Evolutionary conservation across 2,113 vertebrate species (phyloP).

Genomic region (Turdus rufiventris): DNA sequence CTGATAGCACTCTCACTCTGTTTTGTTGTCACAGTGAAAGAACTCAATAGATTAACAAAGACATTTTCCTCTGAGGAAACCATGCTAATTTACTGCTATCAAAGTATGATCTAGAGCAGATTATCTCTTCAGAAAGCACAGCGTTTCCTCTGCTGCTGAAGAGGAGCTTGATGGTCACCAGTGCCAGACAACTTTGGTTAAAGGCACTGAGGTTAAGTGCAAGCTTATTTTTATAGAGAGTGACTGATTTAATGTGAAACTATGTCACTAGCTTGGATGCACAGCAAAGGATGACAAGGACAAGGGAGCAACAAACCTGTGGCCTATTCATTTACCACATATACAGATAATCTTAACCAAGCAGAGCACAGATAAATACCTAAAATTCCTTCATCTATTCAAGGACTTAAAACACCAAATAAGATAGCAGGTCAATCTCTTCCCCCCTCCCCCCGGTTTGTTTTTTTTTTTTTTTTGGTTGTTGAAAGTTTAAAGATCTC

Average conservation of each 20-base stretch:
- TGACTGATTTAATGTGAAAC: neutral
- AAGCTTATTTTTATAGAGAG: neutral
- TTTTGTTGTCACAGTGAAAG: constrained; percentile 17
- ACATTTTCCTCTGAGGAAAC: neutral
- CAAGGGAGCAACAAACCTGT: neutral
- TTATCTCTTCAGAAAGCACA: neutral
- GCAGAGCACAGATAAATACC: neutral
- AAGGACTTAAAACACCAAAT: neutral
- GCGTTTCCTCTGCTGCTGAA: neutral
- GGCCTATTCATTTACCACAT: neutral
- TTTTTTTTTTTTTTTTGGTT: neutral
- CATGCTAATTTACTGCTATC: constrained; percentile 19
- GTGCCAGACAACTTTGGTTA: neutral
- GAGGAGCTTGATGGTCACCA: neutral
- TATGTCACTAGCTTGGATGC: neutral
- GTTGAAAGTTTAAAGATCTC: neutral
- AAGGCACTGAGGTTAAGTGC: neutral
- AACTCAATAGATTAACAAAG: constrained; percentile 18
- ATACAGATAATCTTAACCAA: neutral
- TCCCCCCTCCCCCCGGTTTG: neutral
- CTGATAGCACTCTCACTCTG: neutral
- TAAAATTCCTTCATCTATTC: neutral
- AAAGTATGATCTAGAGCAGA: neutral
- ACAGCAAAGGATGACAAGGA: neutral
- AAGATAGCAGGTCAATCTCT: neutral